Evolutionary conservation across 2,888 invertebrate species (phyloP).

Genomic region (Parnassius mnemosyne): DNA sequence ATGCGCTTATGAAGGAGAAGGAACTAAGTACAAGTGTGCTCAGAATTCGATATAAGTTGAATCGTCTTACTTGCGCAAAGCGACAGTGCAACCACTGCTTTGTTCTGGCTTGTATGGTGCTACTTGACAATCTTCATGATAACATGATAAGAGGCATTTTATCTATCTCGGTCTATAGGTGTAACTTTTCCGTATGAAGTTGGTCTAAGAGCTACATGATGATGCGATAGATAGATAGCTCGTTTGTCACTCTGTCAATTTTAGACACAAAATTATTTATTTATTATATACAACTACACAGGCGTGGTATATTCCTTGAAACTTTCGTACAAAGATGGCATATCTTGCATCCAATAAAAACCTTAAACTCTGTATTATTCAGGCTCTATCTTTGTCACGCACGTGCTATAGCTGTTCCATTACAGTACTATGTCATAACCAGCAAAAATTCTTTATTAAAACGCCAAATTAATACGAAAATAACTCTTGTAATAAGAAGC

Average conservation of each 20-base stretch:
- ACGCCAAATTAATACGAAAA: slow-evolving; percentile 27
- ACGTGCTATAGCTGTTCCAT: slow-evolving; percentile 71
- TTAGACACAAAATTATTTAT: neutral
- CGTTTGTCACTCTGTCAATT: neutral
- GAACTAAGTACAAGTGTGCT: too few relatives aligned
- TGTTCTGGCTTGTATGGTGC: too few relatives aligned
- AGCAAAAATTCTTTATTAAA: slow-evolving; percentile 32
- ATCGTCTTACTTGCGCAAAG: too few relatives aligned
- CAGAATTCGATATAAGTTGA: too few relatives aligned
- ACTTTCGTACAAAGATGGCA: slow-evolving; percentile 48
- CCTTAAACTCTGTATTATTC: slow-evolving; percentile 60
- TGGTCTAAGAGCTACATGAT: too few relatives aligned
- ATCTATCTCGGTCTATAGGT: too few relatives aligned
- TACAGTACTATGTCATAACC: slow-evolving; percentile 68
- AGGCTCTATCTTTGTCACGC: slow-evolving; percentile 77
- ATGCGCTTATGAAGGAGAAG: too few relatives aligned
- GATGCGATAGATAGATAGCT: too few relatives aligned
- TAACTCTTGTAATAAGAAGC: slow-evolving; percentile 26
- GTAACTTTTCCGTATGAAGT: too few relatives aligned
- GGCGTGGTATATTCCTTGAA: slow-evolving; percentile 41
- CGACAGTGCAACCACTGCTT: too few relatives aligned
- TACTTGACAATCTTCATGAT: too few relatives aligned
- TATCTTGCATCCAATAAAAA: slow-evolving; percentile 55
- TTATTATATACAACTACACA: neutral
- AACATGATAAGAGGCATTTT: too few relatives aligned